Base-by-base conservation (phyloP, 2,113 vertebrate genomes). In the Heterochromis multidens region DNA sequence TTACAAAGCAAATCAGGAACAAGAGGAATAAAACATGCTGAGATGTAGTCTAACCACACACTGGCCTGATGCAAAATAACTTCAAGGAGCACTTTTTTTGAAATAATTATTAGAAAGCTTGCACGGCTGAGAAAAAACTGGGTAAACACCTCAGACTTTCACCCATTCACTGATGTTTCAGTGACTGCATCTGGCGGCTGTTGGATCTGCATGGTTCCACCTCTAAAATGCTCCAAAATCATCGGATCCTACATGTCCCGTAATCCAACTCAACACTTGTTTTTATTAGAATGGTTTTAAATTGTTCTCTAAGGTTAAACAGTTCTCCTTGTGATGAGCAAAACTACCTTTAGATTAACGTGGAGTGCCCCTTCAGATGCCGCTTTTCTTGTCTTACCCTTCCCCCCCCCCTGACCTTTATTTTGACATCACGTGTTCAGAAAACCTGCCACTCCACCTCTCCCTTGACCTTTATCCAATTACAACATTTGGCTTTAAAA, bases 31-130 rank as follows among this genome's bases (percentile, higher is more conserved):
- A 16, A 76, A 76, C 29, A 11, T 21, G 43, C 25, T 35, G 77
- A 61, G 35, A 27, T 16, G 16, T 2, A 72, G 65, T 49, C 3
- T 0, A 13, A 52, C 14, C 23, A 6, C 65, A 46, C 14, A 46
- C 40, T 2, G 0, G 0, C 40, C 67, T 72, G 25, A 72, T 1
- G 67, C 7, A 13, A 29, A 49, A 49, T 8, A 49, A 52, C 67
- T n/a, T 31, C 31, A 1, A 52, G 10, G 25, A 21, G 3, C 43
- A 21, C 2, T 2, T 70, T 27, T 46, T 10, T 0, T 19, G 27
- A 5, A 2, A 49, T 1, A 49, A 19, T 19, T 7, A 29, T 19
- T 43, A 77, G 37, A 49, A 0, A 3, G 31, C 2, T 16, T 23
- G 4, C 31, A 7, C 12, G 10, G 2, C 54, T 23, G 56, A n/a